Evolutionary conservation across 1,140 invertebrate genomes (phyloP).

Genomic region (Hestina assimilis): DNA sequence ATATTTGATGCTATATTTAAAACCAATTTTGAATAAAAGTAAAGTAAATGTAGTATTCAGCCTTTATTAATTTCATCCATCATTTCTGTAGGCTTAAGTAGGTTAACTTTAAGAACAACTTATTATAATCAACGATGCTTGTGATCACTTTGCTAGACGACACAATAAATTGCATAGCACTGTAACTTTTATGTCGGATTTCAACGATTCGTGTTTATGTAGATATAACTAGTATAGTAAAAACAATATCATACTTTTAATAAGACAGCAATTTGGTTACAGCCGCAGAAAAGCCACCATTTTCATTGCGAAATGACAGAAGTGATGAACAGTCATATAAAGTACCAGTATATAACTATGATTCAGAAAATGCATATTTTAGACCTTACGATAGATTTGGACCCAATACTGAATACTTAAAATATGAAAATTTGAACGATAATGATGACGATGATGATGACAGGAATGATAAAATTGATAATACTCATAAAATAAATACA

Average conservation of each 20-base stretch:
- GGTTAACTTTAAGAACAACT: no score
- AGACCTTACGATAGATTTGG: conserved; percentile 38
- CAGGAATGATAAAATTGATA: neutral
- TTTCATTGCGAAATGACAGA: conserved; percentile 12
- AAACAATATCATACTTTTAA: neutral
- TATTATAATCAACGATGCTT: no score
- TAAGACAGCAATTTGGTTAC: conserved; percentile 15
- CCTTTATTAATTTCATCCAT: no score
- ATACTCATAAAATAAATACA: neutral
- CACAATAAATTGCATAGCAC: no score
- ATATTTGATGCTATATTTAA: neutral
- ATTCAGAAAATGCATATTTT: conserved; percentile 49
- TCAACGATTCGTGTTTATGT: neutral
- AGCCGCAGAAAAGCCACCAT: conserved; percentile 36
- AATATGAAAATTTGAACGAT: neutral
- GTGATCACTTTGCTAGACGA: no score
- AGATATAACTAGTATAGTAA: neutral
- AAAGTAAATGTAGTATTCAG: no score
- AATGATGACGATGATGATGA: neutral
- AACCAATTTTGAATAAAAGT: neutral
- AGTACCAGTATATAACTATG: conserved; percentile 55
- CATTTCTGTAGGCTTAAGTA: no score
- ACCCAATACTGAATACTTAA: conserved; percentile 1
- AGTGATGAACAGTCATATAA: conserved; percentile 37
- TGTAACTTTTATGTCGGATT: no score